Conservation (phyloP, 2,113 vertebrate species). For the Coregonus clupeaformis region DNA sequence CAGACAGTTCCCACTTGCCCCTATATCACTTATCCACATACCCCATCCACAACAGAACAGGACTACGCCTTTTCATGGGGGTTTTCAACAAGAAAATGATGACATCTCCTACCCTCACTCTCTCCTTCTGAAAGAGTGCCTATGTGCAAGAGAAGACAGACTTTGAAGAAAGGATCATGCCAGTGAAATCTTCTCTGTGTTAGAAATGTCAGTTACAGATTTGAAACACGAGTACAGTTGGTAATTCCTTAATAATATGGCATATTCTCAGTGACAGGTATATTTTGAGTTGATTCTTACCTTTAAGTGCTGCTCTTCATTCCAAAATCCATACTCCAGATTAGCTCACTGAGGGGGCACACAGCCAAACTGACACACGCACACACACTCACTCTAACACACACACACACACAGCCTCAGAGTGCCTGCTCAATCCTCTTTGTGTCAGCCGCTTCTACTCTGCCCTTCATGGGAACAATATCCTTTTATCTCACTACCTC, state of each 20-base stretch:
- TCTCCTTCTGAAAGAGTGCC: background rate
- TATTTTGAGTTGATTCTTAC: constrained; percentile 49
- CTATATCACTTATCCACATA: background rate
- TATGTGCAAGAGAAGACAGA: background rate
- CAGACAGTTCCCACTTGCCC: background rate
- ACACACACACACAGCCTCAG: constrained; percentile 19
- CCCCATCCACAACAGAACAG: background rate
- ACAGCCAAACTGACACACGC: constrained; percentile 24
- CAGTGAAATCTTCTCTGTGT: background rate
- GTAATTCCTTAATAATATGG: background rate
- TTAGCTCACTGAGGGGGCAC: constrained; percentile 58
- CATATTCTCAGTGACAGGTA: background rate
- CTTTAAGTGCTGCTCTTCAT: constrained; percentile 61
- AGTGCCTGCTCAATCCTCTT: constrained; percentile 37
- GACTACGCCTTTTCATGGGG: constrained; percentile 1
- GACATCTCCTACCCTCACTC: background rate
- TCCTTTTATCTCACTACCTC: constrained; percentile 6
- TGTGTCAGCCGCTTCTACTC: constrained; percentile 39
- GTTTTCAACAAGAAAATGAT: background rate
- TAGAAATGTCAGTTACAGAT: background rate
- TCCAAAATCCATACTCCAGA: constrained; percentile 60
- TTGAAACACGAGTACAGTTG: background rate
- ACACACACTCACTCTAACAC: constrained; percentile 17
- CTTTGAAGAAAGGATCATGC: background rate
- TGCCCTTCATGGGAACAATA: constrained; percentile 63